A percentile compares a stretch with the other conserved stretches of the same genome.
Conservation (phyloP, 2,797 vertebrate species). For the Aldrovandia affinis region DNA sequence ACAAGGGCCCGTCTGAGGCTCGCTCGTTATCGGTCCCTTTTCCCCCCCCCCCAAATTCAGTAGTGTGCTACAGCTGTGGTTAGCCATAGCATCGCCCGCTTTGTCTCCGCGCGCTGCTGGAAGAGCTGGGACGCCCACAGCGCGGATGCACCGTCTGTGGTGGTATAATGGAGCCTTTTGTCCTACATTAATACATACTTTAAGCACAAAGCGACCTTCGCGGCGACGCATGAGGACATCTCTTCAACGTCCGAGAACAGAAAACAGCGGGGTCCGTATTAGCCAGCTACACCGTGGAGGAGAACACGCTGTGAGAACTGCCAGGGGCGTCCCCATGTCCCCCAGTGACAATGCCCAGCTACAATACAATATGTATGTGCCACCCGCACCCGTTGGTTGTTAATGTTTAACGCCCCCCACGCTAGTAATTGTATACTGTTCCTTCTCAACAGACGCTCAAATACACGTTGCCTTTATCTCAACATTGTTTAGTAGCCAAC, state of each 20-base stretch:
- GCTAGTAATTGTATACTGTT: not conserved
- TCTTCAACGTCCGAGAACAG: not conserved
- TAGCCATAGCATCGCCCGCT: not conserved
- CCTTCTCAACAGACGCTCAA: not conserved
- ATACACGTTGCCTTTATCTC: not conserved
- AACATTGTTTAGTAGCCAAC: not conserved
- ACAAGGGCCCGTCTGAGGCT: not conserved
- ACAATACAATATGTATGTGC: constrained; percentile 3
- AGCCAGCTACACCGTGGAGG: not conserved
- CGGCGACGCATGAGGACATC: not conserved
- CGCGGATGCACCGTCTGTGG: not conserved
- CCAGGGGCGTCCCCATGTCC: not conserved
- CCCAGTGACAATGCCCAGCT: not conserved
- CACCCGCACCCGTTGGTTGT: not conserved
- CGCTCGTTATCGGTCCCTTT: not conserved
- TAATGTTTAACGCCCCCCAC: not conserved
- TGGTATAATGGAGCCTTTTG: constrained; percentile 9
- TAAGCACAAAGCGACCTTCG: constrained; percentile 12
- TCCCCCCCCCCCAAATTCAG: not conserved
- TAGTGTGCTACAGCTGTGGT: no score
- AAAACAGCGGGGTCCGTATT: not conserved
- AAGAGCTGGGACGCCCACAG: not conserved
- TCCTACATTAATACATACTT: constrained; percentile 12
- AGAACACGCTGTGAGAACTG: not conserved
- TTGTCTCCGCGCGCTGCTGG: constrained; percentile 11